These are phyloP conservation scores for Anodontia alba DNA, from an alignment of 2,888 invertebrate species.

Conservation along the genomic window DNA sequence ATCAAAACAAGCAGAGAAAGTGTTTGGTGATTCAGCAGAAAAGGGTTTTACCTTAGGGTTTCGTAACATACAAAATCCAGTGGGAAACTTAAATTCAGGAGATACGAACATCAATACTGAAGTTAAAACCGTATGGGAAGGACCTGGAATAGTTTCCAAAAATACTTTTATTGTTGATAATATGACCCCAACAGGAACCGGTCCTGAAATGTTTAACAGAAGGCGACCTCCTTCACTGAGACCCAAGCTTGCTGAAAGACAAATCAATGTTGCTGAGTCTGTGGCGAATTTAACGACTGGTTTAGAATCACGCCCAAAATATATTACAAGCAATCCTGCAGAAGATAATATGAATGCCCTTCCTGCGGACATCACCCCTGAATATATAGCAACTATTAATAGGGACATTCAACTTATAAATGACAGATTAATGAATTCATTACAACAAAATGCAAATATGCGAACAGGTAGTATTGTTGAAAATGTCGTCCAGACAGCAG, in stretches of 20 bases:
- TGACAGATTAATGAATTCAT: background rate
- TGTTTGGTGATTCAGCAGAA: background rate
- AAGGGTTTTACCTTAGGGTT: background rate
- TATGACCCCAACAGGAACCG: background rate
- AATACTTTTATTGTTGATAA: background rate
- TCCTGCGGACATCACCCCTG: background rate
- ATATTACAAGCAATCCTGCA: background rate
- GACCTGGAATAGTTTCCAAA: background rate
- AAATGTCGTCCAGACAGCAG: no score
- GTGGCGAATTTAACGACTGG: background rate
- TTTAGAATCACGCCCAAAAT: background rate
- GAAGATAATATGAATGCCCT: background rate
- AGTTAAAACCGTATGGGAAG: conserved; percentile 2
- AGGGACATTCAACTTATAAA: background rate
- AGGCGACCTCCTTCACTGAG: background rate
- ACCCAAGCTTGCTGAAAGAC: background rate
- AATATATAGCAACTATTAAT: background rate
- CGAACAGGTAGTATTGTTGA: no score
- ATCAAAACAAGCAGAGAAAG: no score
- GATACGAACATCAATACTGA: background rate
- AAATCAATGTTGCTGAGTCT: background rate
- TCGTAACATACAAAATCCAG: background rate
- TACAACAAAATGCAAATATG: background rate
- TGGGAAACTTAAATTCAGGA: background rate
- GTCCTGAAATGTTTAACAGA: background rate